Base-by-base conservation (phyloP, 2,113 vertebrate genomes). In the Mustela lutreola region DNA sequence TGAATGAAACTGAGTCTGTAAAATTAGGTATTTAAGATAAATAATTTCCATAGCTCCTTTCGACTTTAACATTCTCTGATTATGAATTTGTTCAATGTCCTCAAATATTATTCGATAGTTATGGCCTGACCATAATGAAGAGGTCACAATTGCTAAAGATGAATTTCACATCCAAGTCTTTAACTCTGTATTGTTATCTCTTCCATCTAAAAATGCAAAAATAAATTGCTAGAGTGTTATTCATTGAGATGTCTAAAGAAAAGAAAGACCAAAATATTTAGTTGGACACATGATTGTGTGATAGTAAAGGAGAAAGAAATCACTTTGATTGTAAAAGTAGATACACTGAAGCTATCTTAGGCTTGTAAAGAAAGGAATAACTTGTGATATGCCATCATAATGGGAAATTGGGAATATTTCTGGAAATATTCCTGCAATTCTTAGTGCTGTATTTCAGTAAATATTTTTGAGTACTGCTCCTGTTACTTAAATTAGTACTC, bases 181-280 rank as follows among this genome's bases (percentile, higher is more conserved):
- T 78, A 93, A 26, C 80, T 90, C 11, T 21, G 8, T 39, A 18
- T 67, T 92, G 19, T 78, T 90, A 21, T 75, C 65, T 80, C 11
- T 83, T 65, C 26, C 24, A 80, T 4, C 28, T 50, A 78, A 70
- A 92, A 95, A 85, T 83, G 67, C 2, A 67, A 48, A 94, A 96
- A 24, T 31, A 9, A 76, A 56, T 9, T 95, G 4, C 33, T 79
- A 21, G 73, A 60, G 2, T 45, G 21, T 90, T 92, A 71, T 42
- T 53, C 53, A 82, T 1, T 42, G 53, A 92, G 26, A 39, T 33
- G 7, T 73, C n/a, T 58, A 92, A 92, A 97, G 82, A 91, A 45
- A 96, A 93, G 11, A 89, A 58, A 81, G 24, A 62, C 48, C 60
- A 71, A 86, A 82, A 83, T 86, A 75, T 33, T 67, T 73, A 48